These are phyloP conservation scores for Alces alces DNA, from an alignment of 2,113 vertebrate genomes.

Conservation along the genomic window DNA sequence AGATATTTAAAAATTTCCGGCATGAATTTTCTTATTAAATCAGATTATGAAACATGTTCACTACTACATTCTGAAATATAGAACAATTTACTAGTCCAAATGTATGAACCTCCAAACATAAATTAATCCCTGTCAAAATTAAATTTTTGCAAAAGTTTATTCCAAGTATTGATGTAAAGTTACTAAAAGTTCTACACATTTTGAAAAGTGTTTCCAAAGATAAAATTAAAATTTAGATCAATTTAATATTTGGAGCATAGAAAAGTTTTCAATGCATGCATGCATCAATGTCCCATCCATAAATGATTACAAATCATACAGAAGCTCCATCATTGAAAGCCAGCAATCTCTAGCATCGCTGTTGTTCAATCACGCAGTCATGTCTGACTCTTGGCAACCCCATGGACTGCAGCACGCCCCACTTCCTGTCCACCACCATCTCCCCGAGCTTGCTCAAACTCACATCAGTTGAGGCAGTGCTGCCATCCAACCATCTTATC, in stretches of 20 bases:
- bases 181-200: background rate
- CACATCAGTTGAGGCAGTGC: background rate
- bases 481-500: background rate
- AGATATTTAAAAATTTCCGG: background rate
- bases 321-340: background rate
- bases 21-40: conserved; percentile 31
- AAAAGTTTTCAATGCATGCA: background rate
- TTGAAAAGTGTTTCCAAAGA: background rate
- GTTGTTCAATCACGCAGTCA: background rate
- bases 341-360: background rate
- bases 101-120: background rate
- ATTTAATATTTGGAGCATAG: background rate
- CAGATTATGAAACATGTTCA: conserved; percentile 12
- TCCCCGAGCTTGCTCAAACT: background rate
- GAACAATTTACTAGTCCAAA: conserved; percentile 11
- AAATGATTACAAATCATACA: background rate
- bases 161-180: background rate
- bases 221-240: conserved; percentile 7
- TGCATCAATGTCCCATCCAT: background rate
- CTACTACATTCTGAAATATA: background rate
- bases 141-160: background rate
- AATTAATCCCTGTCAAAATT: conserved; percentile 5
- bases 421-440: background rate
- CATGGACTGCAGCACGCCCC: background rate
- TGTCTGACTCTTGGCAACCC: background rate